Percentiles rank a stretch among this genome's conserved stretches.
Conservation (phyloP, 2,797 vertebrate species). For the Hyperoplus immaculatus region DNA sequence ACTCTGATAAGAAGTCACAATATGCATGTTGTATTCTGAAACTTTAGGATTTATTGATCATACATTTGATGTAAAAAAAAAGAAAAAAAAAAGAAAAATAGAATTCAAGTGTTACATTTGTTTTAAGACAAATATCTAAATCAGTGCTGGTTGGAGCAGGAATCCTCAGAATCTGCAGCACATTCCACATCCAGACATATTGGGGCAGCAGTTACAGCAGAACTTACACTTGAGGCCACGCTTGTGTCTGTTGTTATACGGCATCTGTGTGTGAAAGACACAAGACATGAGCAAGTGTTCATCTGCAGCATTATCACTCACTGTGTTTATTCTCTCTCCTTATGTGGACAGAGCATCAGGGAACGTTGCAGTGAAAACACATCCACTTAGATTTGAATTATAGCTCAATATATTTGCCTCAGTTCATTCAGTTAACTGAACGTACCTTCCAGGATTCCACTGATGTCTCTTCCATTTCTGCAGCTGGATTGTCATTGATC, state of each 20-base stretch:
- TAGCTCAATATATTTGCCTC: not conserved
- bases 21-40: too few relatives aligned
- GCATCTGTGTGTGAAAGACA: conserved; percentile 13
- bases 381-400: too few relatives aligned
- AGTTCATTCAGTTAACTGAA: conserved; percentile 2
- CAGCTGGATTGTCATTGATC: not conserved
- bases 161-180: conserved; percentile 1
- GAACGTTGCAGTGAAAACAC: too few relatives aligned
- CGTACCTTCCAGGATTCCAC: conserved; percentile 29
- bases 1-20: too few relatives aligned
- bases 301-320: not conserved
- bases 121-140: too few relatives aligned
- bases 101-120: not conserved
- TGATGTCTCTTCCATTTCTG: conserved; percentile 3
- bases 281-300: not conserved
- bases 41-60: too few relatives aligned
- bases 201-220: conserved; percentile 14
- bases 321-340: not conserved
- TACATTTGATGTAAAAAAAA: too few relatives aligned
- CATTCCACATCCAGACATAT: not conserved
- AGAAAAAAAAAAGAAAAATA: rapidly evolving
- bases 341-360: not conserved
- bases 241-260: conserved; percentile 11
- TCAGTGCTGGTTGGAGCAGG: too few relatives aligned
- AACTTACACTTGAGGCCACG: not conserved